Percentiles rank a stretch among this genome's conserved stretches.
Evolutionary conservation across 2,888 invertebrate species (phyloP).

Genomic region (Ophion obscuratus): DNA sequence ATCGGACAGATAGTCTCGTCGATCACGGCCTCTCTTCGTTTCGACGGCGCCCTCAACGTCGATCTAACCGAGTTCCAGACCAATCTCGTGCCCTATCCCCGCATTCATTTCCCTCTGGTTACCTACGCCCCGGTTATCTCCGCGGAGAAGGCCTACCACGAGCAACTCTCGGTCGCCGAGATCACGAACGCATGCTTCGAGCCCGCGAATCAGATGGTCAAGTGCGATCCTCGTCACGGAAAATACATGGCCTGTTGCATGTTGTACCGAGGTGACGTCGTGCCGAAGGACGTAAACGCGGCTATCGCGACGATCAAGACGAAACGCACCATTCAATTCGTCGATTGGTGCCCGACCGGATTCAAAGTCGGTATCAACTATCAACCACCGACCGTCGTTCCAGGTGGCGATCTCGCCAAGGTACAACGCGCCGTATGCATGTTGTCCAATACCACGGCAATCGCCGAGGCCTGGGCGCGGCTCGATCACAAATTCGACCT

Average conservation of each 20-base stretch:
- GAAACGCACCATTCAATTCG: conserved; percentile 96
- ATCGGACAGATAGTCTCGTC: conserved; percentile 88
- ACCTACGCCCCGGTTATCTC: conserved; percentile 97
- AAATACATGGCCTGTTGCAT: conserved; percentile 99
- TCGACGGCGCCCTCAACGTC: conserved; percentile 97
- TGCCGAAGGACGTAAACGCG: conserved; percentile 97
- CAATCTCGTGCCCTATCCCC: conserved; percentile 97
- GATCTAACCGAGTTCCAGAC: conserved; percentile 98
- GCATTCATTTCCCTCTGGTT: conserved; percentile 97
- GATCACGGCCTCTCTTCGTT: conserved; percentile 97
- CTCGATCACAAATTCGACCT: conserved; percentile 98
- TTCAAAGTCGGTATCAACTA: conserved; percentile 96
- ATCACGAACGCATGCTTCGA: conserved; percentile 98
- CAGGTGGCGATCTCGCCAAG: conserved; percentile 97
- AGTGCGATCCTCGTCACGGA: conserved; percentile 96
- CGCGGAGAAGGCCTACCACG: conserved; percentile 97
- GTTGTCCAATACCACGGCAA: conserved; percentile 98
- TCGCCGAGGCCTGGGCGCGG: conserved; percentile 98
- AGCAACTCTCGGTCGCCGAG: conserved; percentile 95
- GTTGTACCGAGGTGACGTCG: conserved; percentile 97
- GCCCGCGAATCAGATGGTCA: conserved; percentile 98
- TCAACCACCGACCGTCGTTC: conserved; percentile 97
- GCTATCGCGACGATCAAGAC: conserved; percentile 98
- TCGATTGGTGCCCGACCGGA: conserved; percentile 95
- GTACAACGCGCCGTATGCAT: conserved; percentile 99